Evolutionary conservation across 1,140 invertebrate genomes (phyloP).

Genomic region (Conus ventricosus): DNA sequence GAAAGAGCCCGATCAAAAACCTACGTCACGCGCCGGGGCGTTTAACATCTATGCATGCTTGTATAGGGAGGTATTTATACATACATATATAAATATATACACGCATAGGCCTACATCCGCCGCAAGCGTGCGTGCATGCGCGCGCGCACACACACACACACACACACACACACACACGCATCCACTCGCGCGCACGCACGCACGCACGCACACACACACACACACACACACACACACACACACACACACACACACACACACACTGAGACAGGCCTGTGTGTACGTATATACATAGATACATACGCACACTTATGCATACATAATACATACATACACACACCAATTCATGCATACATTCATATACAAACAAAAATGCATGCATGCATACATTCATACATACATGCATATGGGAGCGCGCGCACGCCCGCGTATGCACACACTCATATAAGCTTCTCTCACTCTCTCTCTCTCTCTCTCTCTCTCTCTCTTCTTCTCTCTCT

Average conservation of each 20-base stretch:
- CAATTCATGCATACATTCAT: not conserved
- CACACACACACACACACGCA: not conserved
- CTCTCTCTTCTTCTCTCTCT: too few relatives aligned
- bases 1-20: too few relatives aligned
- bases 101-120: not conserved
- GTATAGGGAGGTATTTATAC: too few relatives aligned
- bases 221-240: slow-evolving; percentile 17
- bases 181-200: not conserved
- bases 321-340: slow-evolving; percentile 14
- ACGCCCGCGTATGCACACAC: too few relatives aligned
- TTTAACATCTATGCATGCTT: too few relatives aligned
- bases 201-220: slow-evolving; percentile 10
- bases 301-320: slow-evolving; percentile 14
- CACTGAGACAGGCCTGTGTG: not conserved
- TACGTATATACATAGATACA: slow-evolving; percentile 1
- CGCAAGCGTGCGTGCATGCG: not conserved
- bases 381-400: slow-evolving; percentile 1
- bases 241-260: slow-evolving; percentile 21
- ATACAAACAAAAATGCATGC: not conserved
- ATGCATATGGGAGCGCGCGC: not conserved
- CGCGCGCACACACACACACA: slow-evolving; percentile 1
- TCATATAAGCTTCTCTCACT: too few relatives aligned
- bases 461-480: too few relatives aligned
- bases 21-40: too few relatives aligned
- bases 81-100: not conserved